Evolutionary conservation across 2,888 invertebrate genomes (phyloP), one percentile per base, ranked within the genome.

Genomic region (Eupeodes latifasciatus): DNA sequence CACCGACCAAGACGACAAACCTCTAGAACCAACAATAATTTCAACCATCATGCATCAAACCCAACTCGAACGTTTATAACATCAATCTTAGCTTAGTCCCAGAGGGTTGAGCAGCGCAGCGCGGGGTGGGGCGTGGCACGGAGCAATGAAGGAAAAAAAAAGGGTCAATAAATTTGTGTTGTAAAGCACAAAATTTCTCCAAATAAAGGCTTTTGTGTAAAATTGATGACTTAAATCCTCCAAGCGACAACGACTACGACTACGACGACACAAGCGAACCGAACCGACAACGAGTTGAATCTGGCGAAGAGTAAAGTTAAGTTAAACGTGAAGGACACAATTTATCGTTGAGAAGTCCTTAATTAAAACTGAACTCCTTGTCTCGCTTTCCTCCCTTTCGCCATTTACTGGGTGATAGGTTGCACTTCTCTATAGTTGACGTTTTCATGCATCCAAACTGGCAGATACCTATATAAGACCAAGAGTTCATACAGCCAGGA

Each of bases 281-380:
- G 59, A 59, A 14, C 14, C 59, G 2, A 14, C 11, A 12, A 27
- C 27, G 27, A 27, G 27, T 10, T 11, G 12, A 62, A 16, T 5
- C 44, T 62, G n/a, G 19, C 40, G 49, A 49, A 16, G 34, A 16
- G n/a, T 12, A 16, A 16, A 36, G 55, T 44, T 9, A 53, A 69
- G 66, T 67, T 67, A 66, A 66, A 49, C 49, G 14, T 62, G 72
- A 61, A 61, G 74, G 74, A 51, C 61, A 75, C 59, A 82, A 79
- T 79, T 75, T 79, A 82, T 82, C 57, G 71, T 64, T 47, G 55
- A 51, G 78, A 77, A 62, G 57, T 76, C 44, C 86, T 84, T 84
- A 84, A 87, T 87, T 87, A 81, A 84, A 87, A 80, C 27, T 74
- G 80, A 84, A 80, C 80, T 72, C 84, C 40, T 40, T 53, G 10